phyloP scores from a whole-genome alignment of 2,888 invertebrate species.

The Cryptus armator region DNA sequence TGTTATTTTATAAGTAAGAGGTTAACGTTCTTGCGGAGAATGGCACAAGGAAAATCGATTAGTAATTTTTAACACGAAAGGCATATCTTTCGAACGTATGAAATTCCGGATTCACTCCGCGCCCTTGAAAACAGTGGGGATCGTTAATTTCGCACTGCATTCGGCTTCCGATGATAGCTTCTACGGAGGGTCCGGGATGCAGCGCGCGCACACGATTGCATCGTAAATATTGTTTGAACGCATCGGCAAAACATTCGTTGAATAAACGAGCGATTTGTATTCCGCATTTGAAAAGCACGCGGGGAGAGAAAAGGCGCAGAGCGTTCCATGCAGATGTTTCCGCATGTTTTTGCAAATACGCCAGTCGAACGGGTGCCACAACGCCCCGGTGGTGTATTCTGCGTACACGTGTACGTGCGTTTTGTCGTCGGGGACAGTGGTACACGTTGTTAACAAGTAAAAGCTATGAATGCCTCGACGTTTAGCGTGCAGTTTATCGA shows the following conservation, averaged over 20 bases:
- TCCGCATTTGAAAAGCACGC: slow-evolving; percentile 55
- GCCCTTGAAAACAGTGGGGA: slow-evolving; percentile 24
- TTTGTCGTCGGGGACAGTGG: slow-evolving; percentile 45
- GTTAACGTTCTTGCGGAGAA: slow-evolving; percentile 11
- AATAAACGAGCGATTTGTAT: slow-evolving; percentile 68
- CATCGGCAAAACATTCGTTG: slow-evolving; percentile 48
- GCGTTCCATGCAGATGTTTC: slow-evolving; percentile 58
- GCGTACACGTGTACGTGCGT: slow-evolving; percentile 52
- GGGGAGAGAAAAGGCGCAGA: slow-evolving; percentile 32
- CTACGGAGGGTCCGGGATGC: slow-evolving; percentile 1
- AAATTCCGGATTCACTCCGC: slow-evolving; percentile 38
- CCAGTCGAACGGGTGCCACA: slow-evolving; percentile 25
- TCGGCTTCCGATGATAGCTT: slow-evolving; percentile 21
- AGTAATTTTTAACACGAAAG: slow-evolving; percentile 41
- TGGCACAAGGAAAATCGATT: background rate
- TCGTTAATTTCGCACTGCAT: slow-evolving; percentile 15
- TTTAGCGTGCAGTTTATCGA: slow-evolving; percentile 66
- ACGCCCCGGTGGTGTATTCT: slow-evolving; percentile 30
- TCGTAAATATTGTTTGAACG: slow-evolving; percentile 64
- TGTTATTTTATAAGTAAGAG: background rate
- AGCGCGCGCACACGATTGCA: slow-evolving; percentile 28
- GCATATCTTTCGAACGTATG: slow-evolving; percentile 9
- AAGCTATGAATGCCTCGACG: slow-evolving; percentile 45
- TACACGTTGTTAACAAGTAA: slow-evolving; percentile 68
- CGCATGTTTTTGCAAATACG: slow-evolving; percentile 58